These are phyloP conservation scores for Caenorhabditis remanei DNA, from an alignment of 1,140 invertebrate genomes.

Conservation along the genomic window DNA sequence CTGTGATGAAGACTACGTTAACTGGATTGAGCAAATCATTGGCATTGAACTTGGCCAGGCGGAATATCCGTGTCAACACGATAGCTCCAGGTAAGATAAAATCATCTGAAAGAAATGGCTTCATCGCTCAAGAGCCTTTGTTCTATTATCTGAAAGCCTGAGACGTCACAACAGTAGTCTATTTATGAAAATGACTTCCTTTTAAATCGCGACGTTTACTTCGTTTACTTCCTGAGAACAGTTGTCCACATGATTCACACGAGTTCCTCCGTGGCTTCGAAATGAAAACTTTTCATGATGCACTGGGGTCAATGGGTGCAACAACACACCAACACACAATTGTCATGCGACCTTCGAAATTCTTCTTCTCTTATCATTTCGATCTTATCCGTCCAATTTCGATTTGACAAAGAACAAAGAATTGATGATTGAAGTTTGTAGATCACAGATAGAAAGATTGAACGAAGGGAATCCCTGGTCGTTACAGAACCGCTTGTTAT, in stretches of 20 bases:
- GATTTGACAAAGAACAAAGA: conserved; percentile 17
- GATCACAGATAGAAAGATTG: too few species aligned
- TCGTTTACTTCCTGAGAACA: neutral
- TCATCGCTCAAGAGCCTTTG: too few species aligned
- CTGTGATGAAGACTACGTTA: conserved; percentile 92
- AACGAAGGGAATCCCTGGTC: neutral
- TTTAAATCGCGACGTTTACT: neutral
- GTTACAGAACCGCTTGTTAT: too few species aligned
- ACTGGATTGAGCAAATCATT: conserved; percentile 89
- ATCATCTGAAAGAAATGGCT: too few species aligned
- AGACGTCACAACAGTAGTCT: neutral
- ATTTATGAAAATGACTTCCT: too few species aligned
- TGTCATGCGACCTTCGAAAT: neutral
- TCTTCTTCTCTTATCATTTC: neutral
- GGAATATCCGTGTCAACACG: conserved; percentile 85
- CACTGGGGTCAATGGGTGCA: conserved; percentile 3
- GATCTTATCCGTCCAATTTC: neutral
- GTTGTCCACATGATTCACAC: neutral
- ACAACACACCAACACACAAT: neutral
- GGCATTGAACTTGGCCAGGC: conserved; percentile 79
- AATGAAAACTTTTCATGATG: neutral
- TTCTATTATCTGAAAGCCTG: too few species aligned
- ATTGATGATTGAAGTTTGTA: neutral
- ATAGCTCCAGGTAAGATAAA: conserved; percentile 85
- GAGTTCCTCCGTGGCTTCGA: neutral